Percentiles rank a stretch among this genome's conserved stretches.
Evolutionary conservation across 2,888 invertebrate genomes (phyloP).

Genomic region (Protodeltote pygarga): DNA sequence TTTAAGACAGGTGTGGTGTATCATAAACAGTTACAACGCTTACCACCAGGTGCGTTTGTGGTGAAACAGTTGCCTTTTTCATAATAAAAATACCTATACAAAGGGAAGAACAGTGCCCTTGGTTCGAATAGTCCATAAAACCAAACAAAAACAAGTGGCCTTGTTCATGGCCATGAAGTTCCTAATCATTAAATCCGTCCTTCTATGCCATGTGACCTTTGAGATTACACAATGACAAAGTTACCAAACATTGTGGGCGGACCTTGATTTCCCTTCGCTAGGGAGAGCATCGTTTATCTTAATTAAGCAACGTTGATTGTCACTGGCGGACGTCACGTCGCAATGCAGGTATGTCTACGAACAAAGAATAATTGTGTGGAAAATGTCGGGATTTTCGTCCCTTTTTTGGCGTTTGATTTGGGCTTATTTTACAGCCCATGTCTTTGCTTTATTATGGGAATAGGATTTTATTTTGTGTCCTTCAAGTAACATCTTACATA

Average conservation of each 20-base stretch:
- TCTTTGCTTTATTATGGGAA: background rate
- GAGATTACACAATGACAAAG: background rate
- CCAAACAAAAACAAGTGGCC: no score
- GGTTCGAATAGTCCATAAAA: no score
- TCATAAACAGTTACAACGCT: no score
- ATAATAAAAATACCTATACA: no score
- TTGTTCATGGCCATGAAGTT: conserved; percentile 5
- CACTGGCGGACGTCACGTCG: conserved; percentile 25
- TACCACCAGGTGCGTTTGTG: no score
- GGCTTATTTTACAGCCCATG: background rate
- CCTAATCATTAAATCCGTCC: conserved; percentile 3
- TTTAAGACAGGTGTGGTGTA: no score
- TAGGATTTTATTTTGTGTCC: no score
- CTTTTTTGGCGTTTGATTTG: background rate
- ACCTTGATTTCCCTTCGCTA: conserved; percentile 19
- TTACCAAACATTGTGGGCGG: conserved; percentile 19
- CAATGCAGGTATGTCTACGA: conserved; percentile 10
- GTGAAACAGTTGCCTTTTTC: no score
- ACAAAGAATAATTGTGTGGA: conserved; percentile 18
- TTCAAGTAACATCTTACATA: no score
- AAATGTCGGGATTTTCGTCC: conserved; percentile 9
- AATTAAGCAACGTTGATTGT: conserved; percentile 57
- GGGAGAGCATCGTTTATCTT: conserved; percentile 52
- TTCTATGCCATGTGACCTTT: background rate
- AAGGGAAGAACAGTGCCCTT: no score